Conservation (phyloP, 2,113 vertebrate genomes). For the Cisticola juncidis region DNA sequence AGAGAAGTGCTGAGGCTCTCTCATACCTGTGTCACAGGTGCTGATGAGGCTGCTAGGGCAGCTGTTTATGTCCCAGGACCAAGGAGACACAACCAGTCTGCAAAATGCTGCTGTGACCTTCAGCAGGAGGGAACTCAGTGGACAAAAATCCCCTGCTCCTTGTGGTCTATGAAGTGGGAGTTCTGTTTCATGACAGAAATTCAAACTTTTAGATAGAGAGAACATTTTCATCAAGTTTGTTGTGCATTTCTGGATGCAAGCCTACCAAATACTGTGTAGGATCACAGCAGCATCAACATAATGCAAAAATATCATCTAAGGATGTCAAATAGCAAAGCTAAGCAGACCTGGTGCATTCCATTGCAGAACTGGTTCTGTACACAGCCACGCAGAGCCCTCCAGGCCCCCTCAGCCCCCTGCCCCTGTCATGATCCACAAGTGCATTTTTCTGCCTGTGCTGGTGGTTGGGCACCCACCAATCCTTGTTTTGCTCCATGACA, state of each 20-base stretch:
- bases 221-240: neutral
- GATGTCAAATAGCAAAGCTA: neutral
- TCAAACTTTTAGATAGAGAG: neutral
- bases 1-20: neutral
- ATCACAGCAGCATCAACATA: neutral
- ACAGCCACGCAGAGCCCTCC: neutral
- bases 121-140: neutral
- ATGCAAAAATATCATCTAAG: neutral
- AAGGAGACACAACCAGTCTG: neutral
- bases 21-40: neutral
- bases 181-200: neutral
- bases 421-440: neutral
- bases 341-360: neutral
- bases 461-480: neutral
- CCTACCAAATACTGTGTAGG: neutral
- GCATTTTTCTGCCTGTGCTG: neutral
- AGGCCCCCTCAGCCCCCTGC: neutral
- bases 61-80: neutral
- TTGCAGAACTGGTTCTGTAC: neutral
- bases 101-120: neutral
- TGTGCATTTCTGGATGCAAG: neutral
- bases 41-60: fast-evolving
- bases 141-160: neutral
- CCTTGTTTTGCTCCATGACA: neutral
- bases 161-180: neutral